Conservation (phyloP, 2,888 invertebrate genomes). For the Dendrolimus houi region DNA sequence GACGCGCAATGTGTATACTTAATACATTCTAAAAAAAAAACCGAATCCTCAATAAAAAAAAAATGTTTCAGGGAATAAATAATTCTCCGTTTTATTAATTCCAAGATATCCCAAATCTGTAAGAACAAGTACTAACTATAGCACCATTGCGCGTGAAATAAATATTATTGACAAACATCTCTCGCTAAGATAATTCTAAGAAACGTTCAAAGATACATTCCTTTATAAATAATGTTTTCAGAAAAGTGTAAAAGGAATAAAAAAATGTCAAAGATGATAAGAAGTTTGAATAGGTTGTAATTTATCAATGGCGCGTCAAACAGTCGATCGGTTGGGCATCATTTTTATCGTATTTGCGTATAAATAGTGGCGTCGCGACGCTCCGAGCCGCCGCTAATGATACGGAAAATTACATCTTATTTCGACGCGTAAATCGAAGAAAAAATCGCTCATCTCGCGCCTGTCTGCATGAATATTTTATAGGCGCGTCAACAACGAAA, state of each 20-base stretch:
- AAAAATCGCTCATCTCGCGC: conserved; percentile 74
- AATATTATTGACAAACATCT: background rate
- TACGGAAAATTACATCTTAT: conserved; percentile 78
- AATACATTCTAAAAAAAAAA: no score
- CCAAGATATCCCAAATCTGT: no score
- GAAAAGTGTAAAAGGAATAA: conserved; percentile 15
- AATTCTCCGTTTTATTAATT: no score
- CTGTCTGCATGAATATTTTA: conserved; percentile 75
- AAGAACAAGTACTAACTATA: background rate
- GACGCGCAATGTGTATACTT: no score
- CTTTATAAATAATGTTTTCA: conserved; percentile 4
- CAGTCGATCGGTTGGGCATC: conserved; percentile 71
- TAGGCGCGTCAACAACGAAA: conserved; percentile 75
- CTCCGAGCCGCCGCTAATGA: conserved; percentile 72
- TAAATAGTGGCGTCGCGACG: conserved; percentile 71
- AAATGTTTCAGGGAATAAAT: no score
- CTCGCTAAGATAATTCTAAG: background rate
- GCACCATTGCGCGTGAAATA: background rate
- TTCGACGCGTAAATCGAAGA: conserved; percentile 74
- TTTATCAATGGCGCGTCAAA: conserved; percentile 74
- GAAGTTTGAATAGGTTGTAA: conserved; percentile 64
- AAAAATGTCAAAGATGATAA: conserved; percentile 42
- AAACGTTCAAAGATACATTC: background rate
- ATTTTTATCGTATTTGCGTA: conserved; percentile 76
- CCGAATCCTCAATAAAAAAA: no score